phyloP scores from a whole-genome alignment of 92 coral and sea anemone species.

The Actinostola sp. region DNA sequence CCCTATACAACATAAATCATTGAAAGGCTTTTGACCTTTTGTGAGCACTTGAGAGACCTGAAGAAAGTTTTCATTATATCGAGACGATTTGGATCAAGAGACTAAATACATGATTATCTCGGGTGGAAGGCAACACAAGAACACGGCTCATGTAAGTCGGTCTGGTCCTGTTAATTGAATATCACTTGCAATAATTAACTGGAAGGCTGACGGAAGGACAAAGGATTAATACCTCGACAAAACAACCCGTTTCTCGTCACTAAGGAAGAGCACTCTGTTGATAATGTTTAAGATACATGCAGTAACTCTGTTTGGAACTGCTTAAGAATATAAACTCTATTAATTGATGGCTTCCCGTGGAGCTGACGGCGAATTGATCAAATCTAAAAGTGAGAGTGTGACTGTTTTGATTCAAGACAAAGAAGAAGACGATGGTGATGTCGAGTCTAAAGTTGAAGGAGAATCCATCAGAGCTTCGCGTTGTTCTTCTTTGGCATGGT shows the following conservation, averaged over 20 bases:
- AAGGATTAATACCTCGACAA: constrained; percentile 25
- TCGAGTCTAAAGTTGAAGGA: background rate
- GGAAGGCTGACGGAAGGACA: background rate
- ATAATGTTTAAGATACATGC: too few relatives aligned
- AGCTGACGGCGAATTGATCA: constrained; percentile 4
- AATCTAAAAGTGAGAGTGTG: constrained; percentile 24
- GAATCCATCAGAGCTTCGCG: constrained; percentile 23
- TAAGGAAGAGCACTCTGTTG: constrained; percentile 2
- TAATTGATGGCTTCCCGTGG: constrained; percentile 16
- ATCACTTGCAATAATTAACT: constrained; percentile 1
- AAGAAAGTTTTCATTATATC: background rate
- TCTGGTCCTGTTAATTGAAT: background rate
- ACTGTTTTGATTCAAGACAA: constrained; percentile 42
- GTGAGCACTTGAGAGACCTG: background rate
- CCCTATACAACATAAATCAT: background rate
- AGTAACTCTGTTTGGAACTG: too few relatives aligned
- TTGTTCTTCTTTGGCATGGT: constrained; percentile 58
- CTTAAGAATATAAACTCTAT: too few relatives aligned
- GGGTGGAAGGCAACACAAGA: too few relatives aligned
- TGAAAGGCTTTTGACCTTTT: background rate
- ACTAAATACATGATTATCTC: background rate
- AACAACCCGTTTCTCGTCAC: constrained; percentile 10
- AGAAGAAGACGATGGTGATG: constrained; percentile 13
- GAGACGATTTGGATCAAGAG: background rate
- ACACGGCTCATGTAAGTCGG: too few relatives aligned